These are phyloP conservation scores for Meles meles DNA, from an alignment of 2,113 vertebrate species.

Conservation along the genomic window DNA sequence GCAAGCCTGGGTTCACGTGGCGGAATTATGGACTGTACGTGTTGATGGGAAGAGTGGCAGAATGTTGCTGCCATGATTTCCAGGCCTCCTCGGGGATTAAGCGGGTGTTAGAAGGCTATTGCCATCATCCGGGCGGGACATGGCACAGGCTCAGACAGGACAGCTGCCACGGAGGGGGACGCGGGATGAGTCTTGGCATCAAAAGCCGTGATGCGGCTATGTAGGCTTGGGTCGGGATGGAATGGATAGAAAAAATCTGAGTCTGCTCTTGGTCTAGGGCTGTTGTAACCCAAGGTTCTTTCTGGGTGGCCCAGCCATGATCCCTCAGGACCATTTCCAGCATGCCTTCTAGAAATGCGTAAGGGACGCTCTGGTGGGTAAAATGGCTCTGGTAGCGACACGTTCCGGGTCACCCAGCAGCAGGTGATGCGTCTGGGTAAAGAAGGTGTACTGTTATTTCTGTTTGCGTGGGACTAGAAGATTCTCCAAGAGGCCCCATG, in stretches of 20 bases:
- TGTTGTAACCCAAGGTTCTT: background rate
- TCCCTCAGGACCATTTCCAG: background rate
- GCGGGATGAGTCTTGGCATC: background rate
- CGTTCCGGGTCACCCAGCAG: background rate
- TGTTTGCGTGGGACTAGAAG: background rate
- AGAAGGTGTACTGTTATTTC: background rate
- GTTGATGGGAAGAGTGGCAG: background rate
- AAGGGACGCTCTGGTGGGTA: background rate
- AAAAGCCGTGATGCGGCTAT: background rate
- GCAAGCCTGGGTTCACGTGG: background rate
- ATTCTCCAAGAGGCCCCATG: background rate
- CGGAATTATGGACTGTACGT: accelerated
- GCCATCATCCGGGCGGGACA: background rate
- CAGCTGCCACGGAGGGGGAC: background rate
- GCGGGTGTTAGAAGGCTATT: background rate
- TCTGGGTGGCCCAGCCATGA: background rate
- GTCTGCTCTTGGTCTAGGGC: background rate
- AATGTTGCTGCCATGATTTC: background rate
- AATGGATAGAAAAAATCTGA: background rate
- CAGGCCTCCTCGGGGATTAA: accelerated
- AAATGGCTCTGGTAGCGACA: no score
- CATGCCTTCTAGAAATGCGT: background rate
- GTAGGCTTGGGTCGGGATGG: background rate
- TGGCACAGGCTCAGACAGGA: background rate
- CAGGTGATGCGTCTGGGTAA: background rate